These are phyloP conservation scores for Pardalotus punctatus DNA, from an alignment of 2,113 vertebrate species.

Conservation along the genomic window DNA sequence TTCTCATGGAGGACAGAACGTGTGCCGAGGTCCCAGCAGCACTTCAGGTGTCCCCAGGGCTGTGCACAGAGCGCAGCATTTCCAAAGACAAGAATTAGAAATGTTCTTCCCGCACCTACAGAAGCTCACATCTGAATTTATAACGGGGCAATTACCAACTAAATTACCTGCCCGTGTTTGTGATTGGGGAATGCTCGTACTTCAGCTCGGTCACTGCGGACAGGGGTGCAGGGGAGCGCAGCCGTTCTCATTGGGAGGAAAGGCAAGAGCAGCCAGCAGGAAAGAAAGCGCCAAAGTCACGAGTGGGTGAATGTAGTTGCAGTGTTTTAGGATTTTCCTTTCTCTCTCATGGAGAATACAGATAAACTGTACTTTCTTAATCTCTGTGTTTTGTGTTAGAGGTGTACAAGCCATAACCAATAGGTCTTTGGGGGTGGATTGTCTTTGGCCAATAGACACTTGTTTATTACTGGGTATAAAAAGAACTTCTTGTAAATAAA, in stretches of 20 bases:
- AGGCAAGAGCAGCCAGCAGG: no score
- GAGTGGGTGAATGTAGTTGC: conserved; percentile 9
- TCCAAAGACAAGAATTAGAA: background rate
- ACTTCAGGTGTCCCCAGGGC: background rate
- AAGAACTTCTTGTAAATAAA: no score
- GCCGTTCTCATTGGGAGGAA: background rate
- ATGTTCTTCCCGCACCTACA: background rate
- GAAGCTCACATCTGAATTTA: background rate
- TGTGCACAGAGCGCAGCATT: background rate
- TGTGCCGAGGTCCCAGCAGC: background rate
- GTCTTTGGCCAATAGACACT: no score
- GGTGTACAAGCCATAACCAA: no score
- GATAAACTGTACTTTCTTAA: no score
- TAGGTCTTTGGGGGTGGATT: no score
- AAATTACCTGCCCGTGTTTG: background rate
- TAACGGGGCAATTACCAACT: background rate
- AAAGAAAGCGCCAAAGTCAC: background rate
- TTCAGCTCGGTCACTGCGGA: rapidly evolving
- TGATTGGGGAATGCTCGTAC: background rate
- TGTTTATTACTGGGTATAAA: no score
- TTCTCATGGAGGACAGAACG: background rate
- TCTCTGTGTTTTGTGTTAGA: no score
- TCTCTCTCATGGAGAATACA: no score
- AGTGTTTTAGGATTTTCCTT: no score
- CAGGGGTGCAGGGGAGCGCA: background rate